Evolutionary conservation across 1,140 invertebrate species (phyloP).

Genomic region (Pseudachorutes palmiensis): DNA sequence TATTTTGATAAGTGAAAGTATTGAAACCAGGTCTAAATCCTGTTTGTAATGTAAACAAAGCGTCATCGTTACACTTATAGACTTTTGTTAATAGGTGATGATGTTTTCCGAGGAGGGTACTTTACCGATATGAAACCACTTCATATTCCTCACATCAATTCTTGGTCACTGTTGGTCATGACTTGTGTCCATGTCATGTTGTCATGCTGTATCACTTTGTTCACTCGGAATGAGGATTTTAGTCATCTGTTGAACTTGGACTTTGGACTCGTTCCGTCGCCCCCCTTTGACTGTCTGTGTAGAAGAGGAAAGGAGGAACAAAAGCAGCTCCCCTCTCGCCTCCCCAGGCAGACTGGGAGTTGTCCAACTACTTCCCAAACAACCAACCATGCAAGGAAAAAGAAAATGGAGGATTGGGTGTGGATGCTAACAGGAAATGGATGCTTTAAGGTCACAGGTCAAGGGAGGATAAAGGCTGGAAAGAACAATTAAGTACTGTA

Average conservation of each 20-base stretch:
- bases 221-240: not conserved
- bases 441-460: too few relatives aligned
- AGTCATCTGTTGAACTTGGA: not conserved
- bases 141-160: not conserved
- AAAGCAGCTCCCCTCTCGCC: not conserved
- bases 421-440: not conserved
- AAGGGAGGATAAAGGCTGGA: not conserved
- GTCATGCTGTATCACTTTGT: not conserved
- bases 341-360: not conserved
- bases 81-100: too few relatives aligned
- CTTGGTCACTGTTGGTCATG: too few relatives aligned
- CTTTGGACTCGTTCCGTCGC: not conserved
- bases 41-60: too few relatives aligned
- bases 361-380: constrained; percentile 1
- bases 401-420: too few relatives aligned
- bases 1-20: too few relatives aligned
- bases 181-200: not conserved
- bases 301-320: not conserved
- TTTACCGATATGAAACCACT: too few relatives aligned
- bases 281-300: not conserved
- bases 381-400: too few relatives aligned
- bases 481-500: too few relatives aligned
- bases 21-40: too few relatives aligned
- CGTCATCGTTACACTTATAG: too few relatives aligned
- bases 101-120: too few relatives aligned